Evolutionary conservation across 2,888 invertebrate genomes (phyloP).

Genomic region (Nasonovia ribisnigri): DNA sequence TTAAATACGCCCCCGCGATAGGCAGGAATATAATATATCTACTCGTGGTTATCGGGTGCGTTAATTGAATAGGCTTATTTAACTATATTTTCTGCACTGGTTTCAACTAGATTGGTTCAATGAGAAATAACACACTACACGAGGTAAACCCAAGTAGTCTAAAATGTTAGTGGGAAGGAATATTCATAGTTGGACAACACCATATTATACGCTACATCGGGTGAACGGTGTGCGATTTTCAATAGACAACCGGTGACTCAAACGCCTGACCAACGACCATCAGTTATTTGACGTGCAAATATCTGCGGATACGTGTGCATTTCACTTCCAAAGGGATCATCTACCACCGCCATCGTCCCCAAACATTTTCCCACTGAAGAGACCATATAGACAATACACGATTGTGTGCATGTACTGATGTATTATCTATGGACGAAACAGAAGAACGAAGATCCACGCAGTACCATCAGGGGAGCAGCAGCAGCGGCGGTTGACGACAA

Average conservation of each 20-base stretch:
- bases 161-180: not conserved
- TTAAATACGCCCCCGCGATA: too few species aligned
- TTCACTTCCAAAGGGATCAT: not conserved
- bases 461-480: not conserved
- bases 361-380: not conserved
- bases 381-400: too few species aligned
- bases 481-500: not conserved
- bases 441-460: not conserved
- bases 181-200: not conserved
- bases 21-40: too few species aligned
- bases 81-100: too few species aligned
- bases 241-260: not conserved
- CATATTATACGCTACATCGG: not conserved
- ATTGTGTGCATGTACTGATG: too few species aligned
- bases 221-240: not conserved
- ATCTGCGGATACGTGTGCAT: not conserved
- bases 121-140: not conserved
- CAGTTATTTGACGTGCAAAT: not conserved
- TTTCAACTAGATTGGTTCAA: too few species aligned
- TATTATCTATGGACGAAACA: too few species aligned
- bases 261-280: not conserved
- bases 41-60: too few species aligned
- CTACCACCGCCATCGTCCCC: not conserved
- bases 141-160: not conserved
- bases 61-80: too few species aligned